These are phyloP conservation scores for Heliothis peltigera DNA, from an alignment of 2,888 invertebrate genomes.

Conservation along the genomic window DNA sequence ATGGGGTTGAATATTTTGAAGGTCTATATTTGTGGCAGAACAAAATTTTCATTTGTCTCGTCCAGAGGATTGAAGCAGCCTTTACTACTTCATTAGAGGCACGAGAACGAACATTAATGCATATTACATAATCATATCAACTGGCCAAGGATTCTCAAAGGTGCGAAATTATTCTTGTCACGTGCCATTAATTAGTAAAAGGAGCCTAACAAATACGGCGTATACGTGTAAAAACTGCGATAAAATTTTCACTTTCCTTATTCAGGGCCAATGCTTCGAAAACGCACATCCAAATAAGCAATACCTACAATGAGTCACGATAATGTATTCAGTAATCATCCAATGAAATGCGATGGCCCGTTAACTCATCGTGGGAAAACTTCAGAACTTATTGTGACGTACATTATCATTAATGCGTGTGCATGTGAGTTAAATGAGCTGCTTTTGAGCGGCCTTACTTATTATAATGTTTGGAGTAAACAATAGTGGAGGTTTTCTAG, in stretches of 20 bases:
- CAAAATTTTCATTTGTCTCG: too few species aligned
- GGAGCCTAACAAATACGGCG: conserved; percentile 4
- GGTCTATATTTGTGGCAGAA: too few species aligned
- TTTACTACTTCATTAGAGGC: conserved; percentile 1
- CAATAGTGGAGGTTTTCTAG: not conserved
- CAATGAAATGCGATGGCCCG: conserved; percentile 64
- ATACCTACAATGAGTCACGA: conserved; percentile 50
- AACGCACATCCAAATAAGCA: conserved; percentile 39
- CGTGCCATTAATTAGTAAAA: conserved; percentile 14
- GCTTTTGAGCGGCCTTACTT: conserved; percentile 7
- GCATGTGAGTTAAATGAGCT: conserved; percentile 34
- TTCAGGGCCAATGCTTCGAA: conserved; percentile 20
- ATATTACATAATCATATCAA: not conserved
- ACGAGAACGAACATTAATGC: too few species aligned
- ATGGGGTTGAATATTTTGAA: too few species aligned
- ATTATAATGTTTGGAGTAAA: conserved; percentile 15
- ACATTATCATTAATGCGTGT: conserved; percentile 45
- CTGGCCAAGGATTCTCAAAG: not conserved
- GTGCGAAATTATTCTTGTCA: conserved; percentile 12
- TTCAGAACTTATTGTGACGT: conserved; percentile 53
- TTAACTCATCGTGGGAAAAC: conserved; percentile 63
- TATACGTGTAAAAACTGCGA: conserved; percentile 19
- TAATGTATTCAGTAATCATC: conserved; percentile 59
- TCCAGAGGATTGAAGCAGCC: too few species aligned
- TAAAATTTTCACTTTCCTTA: conserved; percentile 44